phyloP scores from a whole-genome alignment of 2,797 vertebrate species.

The Leptodactylus fallax region DNA sequence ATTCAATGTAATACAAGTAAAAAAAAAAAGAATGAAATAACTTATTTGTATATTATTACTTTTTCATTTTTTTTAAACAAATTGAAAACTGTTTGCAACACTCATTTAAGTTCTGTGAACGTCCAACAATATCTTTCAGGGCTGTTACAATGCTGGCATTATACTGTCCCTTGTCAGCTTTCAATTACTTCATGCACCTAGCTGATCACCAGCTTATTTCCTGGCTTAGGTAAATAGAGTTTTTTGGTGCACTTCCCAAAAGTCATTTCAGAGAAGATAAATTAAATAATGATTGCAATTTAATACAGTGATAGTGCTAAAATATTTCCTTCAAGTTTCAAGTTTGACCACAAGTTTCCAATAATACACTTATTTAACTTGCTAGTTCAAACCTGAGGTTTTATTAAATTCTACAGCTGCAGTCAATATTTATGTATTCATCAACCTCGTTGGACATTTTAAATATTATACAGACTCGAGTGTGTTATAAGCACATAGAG shows the following conservation, averaged over 20 bases:
- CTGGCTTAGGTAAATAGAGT: slow-evolving; percentile 78
- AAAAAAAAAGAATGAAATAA: slow-evolving; percentile 70
- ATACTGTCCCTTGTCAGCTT: slow-evolving; percentile 77
- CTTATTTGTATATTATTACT: slow-evolving; percentile 70
- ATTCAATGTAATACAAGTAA: slow-evolving; percentile 72
- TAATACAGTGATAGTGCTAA: slow-evolving; percentile 84
- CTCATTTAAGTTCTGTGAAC: slow-evolving; percentile 70
- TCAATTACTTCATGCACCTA: slow-evolving; percentile 78
- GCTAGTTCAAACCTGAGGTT: slow-evolving; percentile 78
- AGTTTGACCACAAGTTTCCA: slow-evolving; percentile 84
- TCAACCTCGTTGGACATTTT: slow-evolving; percentile 78
- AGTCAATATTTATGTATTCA: slow-evolving; percentile 82
- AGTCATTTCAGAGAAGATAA: slow-evolving; percentile 81
- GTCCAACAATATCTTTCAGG: slow-evolving; percentile 74
- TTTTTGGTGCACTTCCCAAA: slow-evolving; percentile 76
- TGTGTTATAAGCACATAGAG: slow-evolving; percentile 72
- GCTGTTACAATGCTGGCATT: slow-evolving; percentile 77
- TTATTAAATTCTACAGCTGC: slow-evolving; percentile 87
- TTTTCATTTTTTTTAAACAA: slow-evolving; percentile 60
- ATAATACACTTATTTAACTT: slow-evolving; percentile 81
- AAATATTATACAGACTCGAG: slow-evolving; percentile 76
- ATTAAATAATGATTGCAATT: slow-evolving; percentile 84
- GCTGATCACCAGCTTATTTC: slow-evolving; percentile 79
- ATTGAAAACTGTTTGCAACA: slow-evolving; percentile 74
- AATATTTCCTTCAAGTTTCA: slow-evolving; percentile 84